phyloP scores from a whole-genome alignment of 2,797 vertebrate species.

The Sebastolobus altivelis region DNA sequence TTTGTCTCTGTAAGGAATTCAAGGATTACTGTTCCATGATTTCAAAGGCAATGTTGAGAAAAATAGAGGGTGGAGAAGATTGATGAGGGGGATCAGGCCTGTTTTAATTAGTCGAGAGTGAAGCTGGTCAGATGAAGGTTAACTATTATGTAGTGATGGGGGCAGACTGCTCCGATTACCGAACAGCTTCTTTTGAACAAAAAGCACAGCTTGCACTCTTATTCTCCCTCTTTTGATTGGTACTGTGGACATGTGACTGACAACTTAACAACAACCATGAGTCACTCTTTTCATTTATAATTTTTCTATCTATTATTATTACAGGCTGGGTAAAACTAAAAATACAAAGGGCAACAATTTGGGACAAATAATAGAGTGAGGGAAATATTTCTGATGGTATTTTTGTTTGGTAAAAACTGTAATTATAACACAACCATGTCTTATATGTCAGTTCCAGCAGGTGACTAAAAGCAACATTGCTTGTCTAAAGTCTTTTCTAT shows the following conservation, averaged over 20 bases:
- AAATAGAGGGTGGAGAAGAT: constrained; percentile 24
- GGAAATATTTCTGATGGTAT: not conserved
- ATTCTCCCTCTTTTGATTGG: constrained; percentile 4
- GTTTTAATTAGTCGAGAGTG: constrained; percentile 52
- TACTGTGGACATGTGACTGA: constrained; percentile 4
- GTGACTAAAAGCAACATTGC: not conserved
- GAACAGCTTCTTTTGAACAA: constrained; percentile 6
- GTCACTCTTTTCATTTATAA: not conserved
- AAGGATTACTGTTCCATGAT: constrained; percentile 20
- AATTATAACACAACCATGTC: not conserved
- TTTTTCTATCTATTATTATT: constrained; percentile 1
- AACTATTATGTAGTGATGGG: constrained; percentile 37
- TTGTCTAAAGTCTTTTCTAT: not conserved
- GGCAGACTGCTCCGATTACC: constrained; percentile 13
- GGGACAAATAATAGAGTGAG: not conserved
- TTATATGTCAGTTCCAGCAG: not conserved
- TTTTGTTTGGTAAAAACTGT: constrained; percentile 7
- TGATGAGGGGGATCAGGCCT: constrained; percentile 39
- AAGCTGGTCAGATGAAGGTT: constrained; percentile 49
- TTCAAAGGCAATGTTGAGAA: constrained; percentile 34
- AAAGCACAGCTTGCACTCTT: not conserved
- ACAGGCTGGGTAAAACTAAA: not conserved
- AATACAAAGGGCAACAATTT: constrained; percentile 10
- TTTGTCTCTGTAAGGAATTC: constrained; percentile 8
- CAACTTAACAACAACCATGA: not conserved